Evolutionary conservation across 1,140 invertebrate species (phyloP), one percentile per base, ranked within the genome.

Genomic region (Protaetia brevitarsis): DNA sequence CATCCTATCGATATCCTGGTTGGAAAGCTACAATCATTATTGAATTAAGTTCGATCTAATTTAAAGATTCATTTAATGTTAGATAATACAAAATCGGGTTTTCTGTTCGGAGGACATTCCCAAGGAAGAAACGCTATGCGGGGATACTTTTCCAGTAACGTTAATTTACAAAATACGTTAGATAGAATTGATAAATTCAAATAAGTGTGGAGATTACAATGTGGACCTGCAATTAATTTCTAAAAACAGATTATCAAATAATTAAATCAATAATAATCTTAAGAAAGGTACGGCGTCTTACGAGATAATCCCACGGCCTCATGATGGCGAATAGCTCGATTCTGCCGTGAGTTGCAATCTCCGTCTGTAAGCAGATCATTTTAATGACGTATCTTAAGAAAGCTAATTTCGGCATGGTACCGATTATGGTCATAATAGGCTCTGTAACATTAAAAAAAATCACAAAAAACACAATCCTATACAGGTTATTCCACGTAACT

Each of bases 71-170:
- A 4, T 23, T 51, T 51, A 51, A 51, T 6, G 3, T 23, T 51
- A 8, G 26, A 3, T 23, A 23, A 23, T 6, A 13, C 3, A 10
- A 19, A 23, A 51, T 23, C 2, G 19, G n/a, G 13, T 13, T 31
- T 65, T 23, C 19, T 31, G n/a, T 37, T 45, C 10, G 36, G 57
- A 13, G 57, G 6, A 7, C 3, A 59, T 62, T 74, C 67, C 75
- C 75, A 78, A 11, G 77, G n/a, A 7, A 78, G 23, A 69, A 77
- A 78, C 6, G 69, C 69, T 34, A 71, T 59, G 51, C 73, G 68
- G 1, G 72, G 69, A 67, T 73, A 75, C 66, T 73, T 73, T 1
- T 74, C 68, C 10, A 77, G 30, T 8, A 77, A 57, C 73, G 59
- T 64, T 41, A n/a, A 56, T 21, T 76, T 68, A 59, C 76, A 71